Base-by-base conservation (phyloP, 1,140 invertebrate genomes). In the Acromyrmex charruanus region DNA sequence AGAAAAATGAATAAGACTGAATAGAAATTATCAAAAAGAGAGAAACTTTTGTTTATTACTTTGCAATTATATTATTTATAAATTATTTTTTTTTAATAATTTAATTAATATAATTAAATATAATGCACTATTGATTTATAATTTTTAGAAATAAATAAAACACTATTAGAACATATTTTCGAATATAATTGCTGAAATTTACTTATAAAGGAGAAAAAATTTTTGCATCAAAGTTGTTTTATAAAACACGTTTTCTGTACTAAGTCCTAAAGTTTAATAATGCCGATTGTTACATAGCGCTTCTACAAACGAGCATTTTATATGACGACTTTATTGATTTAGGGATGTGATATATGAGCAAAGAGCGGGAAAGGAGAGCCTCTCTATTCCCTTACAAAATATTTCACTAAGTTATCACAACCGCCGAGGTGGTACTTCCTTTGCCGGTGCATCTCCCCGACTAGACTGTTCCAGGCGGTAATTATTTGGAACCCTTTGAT, bases 401-500 rank as follows among this genome's bases (percentile, higher is more conserved):
- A 85, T 86, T 91, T 90, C 88, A 89, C 88, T 84, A 77, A 88
- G 71, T 91, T 91, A 91, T 91, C 90, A 91, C 61, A 75, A 44
- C 55, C 28, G 12, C 7, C 31, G 44, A 44, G 31, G 28, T 86
- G 55, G 16, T n/a, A 68, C 72, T 35, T 86, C 82, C 74, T 89
- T 90, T 75, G 87, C 28, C 51, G 72, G 58, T 72, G 75, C 81
- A 77, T 85, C 77, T 75, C 59, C 12, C 72, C 66, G 71, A 53
- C 69, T 14, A 51, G 55, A 82, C 31, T 25, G 77, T 44, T 74
- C 18, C 51, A 61, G 87, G 87, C 93, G 92, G 92, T 93, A 85
- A 93, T 94, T 94, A 93, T 90, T 89, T 72, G 92, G 92, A 94
- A 94, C 93, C 93, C 93, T 94, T 94, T 94, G 93, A 93, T 93